Percentiles rank a stretch among this genome's conserved stretches.
Evolutionary conservation across 2,797 vertebrate species (phyloP).

Genomic region (Numenius phaeopus): DNA sequence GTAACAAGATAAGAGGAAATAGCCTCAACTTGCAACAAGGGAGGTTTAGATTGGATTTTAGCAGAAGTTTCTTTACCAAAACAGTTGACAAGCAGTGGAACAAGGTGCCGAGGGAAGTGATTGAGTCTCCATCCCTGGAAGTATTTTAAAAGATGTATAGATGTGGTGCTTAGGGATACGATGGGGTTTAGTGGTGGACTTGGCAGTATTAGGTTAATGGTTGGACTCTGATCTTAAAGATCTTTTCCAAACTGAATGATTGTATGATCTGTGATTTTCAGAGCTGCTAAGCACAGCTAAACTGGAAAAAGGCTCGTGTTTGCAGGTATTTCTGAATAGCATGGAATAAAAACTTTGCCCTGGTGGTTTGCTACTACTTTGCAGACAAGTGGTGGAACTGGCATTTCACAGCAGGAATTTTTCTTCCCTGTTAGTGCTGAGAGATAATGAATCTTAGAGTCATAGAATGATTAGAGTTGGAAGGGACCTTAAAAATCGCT

Average conservation of each 20-base stretch:
- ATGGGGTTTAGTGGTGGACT: neutral
- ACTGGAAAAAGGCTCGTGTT: neutral
- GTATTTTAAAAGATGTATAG: neutral
- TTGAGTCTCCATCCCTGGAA: neutral
- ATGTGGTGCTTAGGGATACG: neutral
- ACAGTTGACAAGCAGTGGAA: neutral
- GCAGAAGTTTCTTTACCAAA: neutral
- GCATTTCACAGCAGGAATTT: neutral
- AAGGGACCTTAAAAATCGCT: neutral
- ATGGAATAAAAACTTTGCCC: neutral
- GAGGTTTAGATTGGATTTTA: neutral
- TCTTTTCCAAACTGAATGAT: neutral
- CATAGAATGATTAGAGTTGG: neutral
- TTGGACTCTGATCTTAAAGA: neutral
- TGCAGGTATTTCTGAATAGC: neutral
- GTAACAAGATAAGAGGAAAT: neutral
- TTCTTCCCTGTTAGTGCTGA: neutral
- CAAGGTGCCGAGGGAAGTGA: neutral
- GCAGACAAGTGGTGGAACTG: neutral
- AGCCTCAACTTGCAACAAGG: neutral
- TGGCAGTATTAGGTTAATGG: neutral
- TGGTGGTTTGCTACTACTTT: neutral
- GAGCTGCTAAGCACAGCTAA: neutral
- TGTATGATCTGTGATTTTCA: neutral
- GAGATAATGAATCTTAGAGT: neutral